These are phyloP conservation scores for Tamandua tetradactyla DNA, from an alignment of 2,797 vertebrate genomes.

Conservation along the genomic window DNA sequence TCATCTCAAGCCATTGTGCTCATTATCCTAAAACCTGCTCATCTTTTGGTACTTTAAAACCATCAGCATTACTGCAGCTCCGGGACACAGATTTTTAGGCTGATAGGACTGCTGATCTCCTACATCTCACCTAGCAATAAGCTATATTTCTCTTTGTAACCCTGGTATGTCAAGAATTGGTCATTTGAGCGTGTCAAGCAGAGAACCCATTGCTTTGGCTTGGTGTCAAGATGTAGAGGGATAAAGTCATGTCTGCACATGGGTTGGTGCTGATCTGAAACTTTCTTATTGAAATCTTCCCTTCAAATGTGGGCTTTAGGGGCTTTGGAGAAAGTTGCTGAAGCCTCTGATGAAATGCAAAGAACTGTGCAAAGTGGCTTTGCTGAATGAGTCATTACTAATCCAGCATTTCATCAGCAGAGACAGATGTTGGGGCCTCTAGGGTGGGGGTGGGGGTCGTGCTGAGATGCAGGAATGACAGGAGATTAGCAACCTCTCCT, in stretches of 20 bases:
- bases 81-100: too few species aligned
- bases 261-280: slow-evolving; percentile 74
- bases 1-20: too few species aligned
- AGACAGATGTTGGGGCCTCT: slow-evolving; percentile 71
- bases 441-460: background rate
- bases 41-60: too few species aligned
- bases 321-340: slow-evolving; percentile 72
- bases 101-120: too few species aligned
- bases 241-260: slow-evolving; percentile 46
- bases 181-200: too few species aligned
- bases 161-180: too few species aligned
- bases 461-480: background rate
- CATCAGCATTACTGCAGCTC: too few species aligned
- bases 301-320: slow-evolving; percentile 67
- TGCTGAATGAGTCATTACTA: slow-evolving; percentile 75
- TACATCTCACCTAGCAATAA: too few species aligned
- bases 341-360: slow-evolving; percentile 74
- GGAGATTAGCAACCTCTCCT: slow-evolving; percentile 25
- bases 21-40: too few species aligned
- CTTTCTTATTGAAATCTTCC: slow-evolving; percentile 64
- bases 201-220: too few species aligned
- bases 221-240: too few species aligned
- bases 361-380: slow-evolving; percentile 82
- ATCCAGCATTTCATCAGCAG: slow-evolving; percentile 68
- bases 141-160: too few species aligned